phyloP scores from a whole-genome alignment of 2,113 vertebrate species.

The Dromiciops gliroides region DNA sequence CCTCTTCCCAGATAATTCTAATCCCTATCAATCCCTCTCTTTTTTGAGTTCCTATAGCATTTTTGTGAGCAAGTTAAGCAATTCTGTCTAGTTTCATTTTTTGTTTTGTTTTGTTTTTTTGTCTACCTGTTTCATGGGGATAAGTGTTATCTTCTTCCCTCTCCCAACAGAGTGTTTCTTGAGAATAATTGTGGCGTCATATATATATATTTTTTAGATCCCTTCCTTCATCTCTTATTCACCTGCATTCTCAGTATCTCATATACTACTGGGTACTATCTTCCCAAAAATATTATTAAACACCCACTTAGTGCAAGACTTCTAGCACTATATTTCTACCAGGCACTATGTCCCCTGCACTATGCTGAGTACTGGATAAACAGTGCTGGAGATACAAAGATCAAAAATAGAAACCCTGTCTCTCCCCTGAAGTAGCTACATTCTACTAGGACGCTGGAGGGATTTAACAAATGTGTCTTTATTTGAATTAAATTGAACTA shows the following conservation, averaged over 20 bases:
- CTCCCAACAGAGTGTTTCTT: background rate
- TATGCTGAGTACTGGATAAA: background rate
- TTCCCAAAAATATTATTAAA: background rate
- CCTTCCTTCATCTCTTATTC: background rate
- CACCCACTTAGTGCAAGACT: background rate
- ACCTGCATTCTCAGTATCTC: background rate
- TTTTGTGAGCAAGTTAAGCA: background rate
- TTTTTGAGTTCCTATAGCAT: background rate
- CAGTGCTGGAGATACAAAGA: background rate
- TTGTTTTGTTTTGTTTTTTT: background rate
- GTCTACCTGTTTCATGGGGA: background rate
- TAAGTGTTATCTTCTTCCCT: background rate
- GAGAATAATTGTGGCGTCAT: background rate
- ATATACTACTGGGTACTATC: background rate
- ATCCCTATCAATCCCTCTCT: background rate
- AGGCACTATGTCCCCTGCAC: background rate
- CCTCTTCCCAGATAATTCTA: background rate
- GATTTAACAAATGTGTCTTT: background rate
- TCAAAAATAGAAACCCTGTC: background rate
- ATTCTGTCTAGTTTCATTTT: background rate
- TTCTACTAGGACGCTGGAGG: background rate
- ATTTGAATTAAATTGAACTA: background rate
- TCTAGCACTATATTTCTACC: background rate
- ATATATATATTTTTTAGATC: background rate
- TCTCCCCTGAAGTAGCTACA: background rate